Evolutionary conservation across 2,797 vertebrate species (phyloP).

Genomic region (Coregonus suidteri): DNA sequence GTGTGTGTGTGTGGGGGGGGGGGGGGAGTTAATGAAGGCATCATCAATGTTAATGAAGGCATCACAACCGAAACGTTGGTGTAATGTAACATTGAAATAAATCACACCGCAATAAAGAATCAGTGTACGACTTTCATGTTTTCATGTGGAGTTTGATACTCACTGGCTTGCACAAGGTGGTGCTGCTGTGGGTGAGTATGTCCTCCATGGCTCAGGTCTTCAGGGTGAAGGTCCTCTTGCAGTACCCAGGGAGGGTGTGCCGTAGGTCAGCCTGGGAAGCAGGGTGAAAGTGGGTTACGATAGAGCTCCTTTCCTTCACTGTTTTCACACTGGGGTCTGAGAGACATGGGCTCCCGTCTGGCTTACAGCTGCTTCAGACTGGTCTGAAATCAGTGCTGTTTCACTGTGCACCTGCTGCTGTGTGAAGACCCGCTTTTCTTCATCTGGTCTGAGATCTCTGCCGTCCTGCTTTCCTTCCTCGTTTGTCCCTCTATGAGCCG

Average conservation of each 20-base stretch:
- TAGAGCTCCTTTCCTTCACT: conserved; percentile 30
- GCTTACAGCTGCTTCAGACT: conserved; percentile 28
- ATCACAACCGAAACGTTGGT: too few species aligned
- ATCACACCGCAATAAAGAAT: background rate
- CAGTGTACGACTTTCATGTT: conserved; percentile 4
- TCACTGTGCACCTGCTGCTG: conserved; percentile 45
- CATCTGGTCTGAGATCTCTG: conserved; percentile 62
- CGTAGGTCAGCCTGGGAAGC: conserved; percentile 48
- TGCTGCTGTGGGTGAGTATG: conserved; percentile 78
- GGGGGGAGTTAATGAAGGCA: too few species aligned
- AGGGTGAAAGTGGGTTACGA: conserved; percentile 13
- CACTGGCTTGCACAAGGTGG: conserved; percentile 83
- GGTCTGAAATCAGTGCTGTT: conserved; percentile 60
- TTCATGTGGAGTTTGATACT: conserved; percentile 64
- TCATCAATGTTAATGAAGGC: too few species aligned
- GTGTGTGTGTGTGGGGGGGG: too few species aligned
- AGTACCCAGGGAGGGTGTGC: conserved; percentile 39
- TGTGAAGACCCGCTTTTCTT: conserved; percentile 45
- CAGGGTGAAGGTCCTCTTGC: conserved; percentile 33
- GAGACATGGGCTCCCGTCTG: background rate
- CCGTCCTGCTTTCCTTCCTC: conserved; percentile 52
- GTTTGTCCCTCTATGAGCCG: conserved; percentile 61
- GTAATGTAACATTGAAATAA: background rate
- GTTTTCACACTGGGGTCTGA: conserved; percentile 25
- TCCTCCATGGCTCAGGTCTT: conserved; percentile 72